These are phyloP conservation scores for Rhodeus uyekii DNA, from an alignment of 2,797 vertebrate species.

Conservation along the genomic window DNA sequence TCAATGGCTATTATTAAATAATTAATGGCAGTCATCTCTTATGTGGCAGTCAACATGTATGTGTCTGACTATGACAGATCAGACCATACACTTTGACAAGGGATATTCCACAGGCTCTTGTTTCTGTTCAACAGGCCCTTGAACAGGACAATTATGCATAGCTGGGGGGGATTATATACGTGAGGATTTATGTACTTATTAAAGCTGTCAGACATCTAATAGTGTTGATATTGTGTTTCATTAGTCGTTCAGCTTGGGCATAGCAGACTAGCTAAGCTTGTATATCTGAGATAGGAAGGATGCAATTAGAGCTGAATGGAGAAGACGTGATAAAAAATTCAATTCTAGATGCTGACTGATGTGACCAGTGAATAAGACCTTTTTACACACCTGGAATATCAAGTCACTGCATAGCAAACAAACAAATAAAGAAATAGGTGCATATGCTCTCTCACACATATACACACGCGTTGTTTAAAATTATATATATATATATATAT, in stretches of 20 bases:
- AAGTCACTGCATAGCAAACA: slow-evolving; percentile 24
- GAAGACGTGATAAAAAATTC: slow-evolving; percentile 59
- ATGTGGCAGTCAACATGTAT: background rate
- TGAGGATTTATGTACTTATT: slow-evolving; percentile 50
- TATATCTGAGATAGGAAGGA: slow-evolving; percentile 54
- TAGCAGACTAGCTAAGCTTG: slow-evolving; percentile 45
- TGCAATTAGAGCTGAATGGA: slow-evolving; percentile 51
- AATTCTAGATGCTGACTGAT: slow-evolving; percentile 57
- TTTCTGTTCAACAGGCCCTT: slow-evolving; percentile 38
- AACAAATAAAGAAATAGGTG: background rate
- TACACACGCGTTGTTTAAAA: too few species aligned
- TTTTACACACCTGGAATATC: slow-evolving; percentile 36
- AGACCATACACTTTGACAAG: background rate
- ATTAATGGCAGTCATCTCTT: too few species aligned
- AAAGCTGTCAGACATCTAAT: slow-evolving; percentile 51
- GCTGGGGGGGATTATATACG: slow-evolving; percentile 32
- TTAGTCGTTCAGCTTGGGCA: slow-evolving; percentile 47
- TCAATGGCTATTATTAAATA: background rate
- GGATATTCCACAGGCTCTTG: slow-evolving; percentile 3
- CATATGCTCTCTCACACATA: background rate
- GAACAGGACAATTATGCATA: slow-evolving; percentile 36
- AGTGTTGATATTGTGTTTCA: slow-evolving; percentile 55
- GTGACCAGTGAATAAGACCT: slow-evolving; percentile 29
- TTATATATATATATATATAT: too few species aligned
- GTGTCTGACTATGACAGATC: background rate